Evolutionary conservation across 64 coral and sea anemone species (phyloP).

Genomic region (Stichodactyla helianthus): DNA sequence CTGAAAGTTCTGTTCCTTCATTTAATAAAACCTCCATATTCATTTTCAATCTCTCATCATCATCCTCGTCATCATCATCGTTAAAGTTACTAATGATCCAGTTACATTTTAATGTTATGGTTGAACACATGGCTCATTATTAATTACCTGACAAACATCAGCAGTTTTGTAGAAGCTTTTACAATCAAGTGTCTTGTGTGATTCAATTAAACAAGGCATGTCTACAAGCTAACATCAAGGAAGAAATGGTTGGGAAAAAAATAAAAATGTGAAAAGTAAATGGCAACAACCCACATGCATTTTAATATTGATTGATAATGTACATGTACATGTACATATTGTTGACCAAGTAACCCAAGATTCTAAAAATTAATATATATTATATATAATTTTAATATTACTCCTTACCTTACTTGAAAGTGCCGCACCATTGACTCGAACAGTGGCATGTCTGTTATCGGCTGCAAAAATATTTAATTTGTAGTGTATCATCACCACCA

Average conservation of each 20-base stretch:
- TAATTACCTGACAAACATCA: conserved; percentile 83
- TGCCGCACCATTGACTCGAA: conserved; percentile 72
- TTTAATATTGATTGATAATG: too few relatives aligned
- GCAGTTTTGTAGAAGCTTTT: conserved; percentile 99
- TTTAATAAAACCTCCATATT: too few relatives aligned
- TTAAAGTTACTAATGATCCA: too few relatives aligned
- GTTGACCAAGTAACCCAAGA: not conserved
- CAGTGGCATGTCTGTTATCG: conserved; percentile 88
- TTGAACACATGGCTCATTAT: not conserved
- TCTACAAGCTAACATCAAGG: conserved; percentile 71
- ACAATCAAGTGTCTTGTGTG: conserved; percentile 90
- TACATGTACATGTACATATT: not conserved
- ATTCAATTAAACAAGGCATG: conserved; percentile 80
- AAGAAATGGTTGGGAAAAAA: not conserved
- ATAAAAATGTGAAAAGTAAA: too few relatives aligned
- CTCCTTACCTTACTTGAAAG: conserved; percentile 74
- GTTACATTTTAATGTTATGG: not conserved
- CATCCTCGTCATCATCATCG: too few relatives aligned
- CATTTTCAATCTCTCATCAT: too few relatives aligned
- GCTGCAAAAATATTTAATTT: conserved; percentile 17
- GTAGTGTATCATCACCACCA: too few relatives aligned
- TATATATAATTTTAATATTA: not conserved
- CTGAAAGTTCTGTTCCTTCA: too few relatives aligned
- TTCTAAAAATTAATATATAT: not conserved
- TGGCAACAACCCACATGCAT: too few relatives aligned